phyloP scores from a whole-genome alignment of 2,888 invertebrate species.

The Caenorhabditis afra region DNA sequence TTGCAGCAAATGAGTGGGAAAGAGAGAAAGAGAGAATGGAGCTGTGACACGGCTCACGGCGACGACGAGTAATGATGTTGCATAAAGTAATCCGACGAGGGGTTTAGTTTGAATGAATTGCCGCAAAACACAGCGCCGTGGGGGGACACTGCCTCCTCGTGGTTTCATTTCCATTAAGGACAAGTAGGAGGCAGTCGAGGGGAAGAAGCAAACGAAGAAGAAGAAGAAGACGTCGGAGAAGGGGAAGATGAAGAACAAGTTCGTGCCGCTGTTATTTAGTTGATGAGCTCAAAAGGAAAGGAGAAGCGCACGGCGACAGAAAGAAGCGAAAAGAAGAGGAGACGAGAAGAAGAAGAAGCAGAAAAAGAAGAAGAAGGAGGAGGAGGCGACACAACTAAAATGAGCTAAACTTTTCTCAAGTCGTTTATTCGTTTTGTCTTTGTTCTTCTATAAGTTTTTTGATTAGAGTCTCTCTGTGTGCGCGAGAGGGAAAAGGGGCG shows the following conservation, averaged over 20 bases:
- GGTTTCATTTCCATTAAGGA: slow-evolving; percentile 24
- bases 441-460: slow-evolving; percentile 35
- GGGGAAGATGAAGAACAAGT: slow-evolving; percentile 2
- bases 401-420: slow-evolving; percentile 50
- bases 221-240: background rate
- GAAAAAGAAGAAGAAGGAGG: slow-evolving; percentile 10
- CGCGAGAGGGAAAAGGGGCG: slow-evolving; percentile 5
- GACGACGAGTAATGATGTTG: slow-evolving; percentile 52
- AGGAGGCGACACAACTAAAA: slow-evolving; percentile 27
- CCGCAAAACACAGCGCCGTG: slow-evolving; percentile 25
- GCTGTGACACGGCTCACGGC: slow-evolving; percentile 10
- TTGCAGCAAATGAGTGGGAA: slow-evolving; percentile 2
- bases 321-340: slow-evolving; percentile 3
- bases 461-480: slow-evolving; percentile 12
- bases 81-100: slow-evolving; percentile 51
- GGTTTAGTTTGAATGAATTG: slow-evolving; percentile 27
- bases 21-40: slow-evolving; percentile 8
- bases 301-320: background rate
- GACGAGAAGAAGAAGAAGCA: background rate
- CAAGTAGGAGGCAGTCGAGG: slow-evolving; percentile 3
- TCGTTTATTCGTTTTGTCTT: slow-evolving; percentile 48
- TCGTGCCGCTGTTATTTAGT: slow-evolving; percentile 33
- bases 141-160: slow-evolving; percentile 8
- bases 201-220: background rate
- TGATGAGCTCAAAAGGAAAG: slow-evolving; percentile 41